Conservation (phyloP, 2,113 vertebrate species). For the Morone chrysops region DNA sequence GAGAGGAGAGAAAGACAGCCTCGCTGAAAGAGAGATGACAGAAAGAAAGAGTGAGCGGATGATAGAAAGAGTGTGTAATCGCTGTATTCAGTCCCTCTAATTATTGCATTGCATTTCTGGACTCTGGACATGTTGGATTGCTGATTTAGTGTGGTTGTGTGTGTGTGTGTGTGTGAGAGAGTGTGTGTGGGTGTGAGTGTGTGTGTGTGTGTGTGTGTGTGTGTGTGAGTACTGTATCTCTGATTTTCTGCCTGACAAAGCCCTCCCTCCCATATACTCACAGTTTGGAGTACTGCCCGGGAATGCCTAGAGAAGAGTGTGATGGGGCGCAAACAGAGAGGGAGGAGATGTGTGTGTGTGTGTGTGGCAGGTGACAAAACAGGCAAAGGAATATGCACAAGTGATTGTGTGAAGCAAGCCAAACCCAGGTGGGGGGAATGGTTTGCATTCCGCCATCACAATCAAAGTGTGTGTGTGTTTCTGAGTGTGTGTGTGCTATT, state of each 20-base stretch:
- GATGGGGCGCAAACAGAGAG: conserved; percentile 51
- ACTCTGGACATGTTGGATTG: conserved; percentile 67
- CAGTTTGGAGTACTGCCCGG: conserved; percentile 74
- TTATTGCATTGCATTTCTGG: conserved; percentile 75
- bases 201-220: conserved; percentile 51
- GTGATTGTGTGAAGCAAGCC: conserved; percentile 53
- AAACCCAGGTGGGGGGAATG: conserved; percentile 67
- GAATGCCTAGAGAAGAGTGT: conserved; percentile 69
- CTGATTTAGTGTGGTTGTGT: conserved; percentile 45
- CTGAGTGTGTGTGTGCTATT: conserved; percentile 41
- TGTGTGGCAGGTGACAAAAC: conserved; percentile 62
- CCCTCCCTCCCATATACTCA: conserved; percentile 61
- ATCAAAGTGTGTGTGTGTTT: conserved; percentile 37
- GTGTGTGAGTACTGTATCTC: conserved; percentile 62
- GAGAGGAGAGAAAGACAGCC: conserved; percentile 39
- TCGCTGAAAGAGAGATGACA: conserved; percentile 58
- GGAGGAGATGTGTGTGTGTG: conserved; percentile 22
- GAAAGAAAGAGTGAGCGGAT: conserved; percentile 64
- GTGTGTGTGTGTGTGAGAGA: conserved; percentile 33
- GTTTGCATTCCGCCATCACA: conserved; percentile 64
- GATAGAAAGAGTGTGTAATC: conserved; percentile 72
- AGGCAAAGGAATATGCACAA: conserved; percentile 48
- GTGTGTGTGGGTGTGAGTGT: conserved; percentile 51
- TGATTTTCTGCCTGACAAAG: conserved; percentile 72
- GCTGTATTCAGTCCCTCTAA: conserved; percentile 73